Evolutionary conservation across 2,113 vertebrate genomes (phyloP).

Genomic region (Mesocricetus auratus): DNA sequence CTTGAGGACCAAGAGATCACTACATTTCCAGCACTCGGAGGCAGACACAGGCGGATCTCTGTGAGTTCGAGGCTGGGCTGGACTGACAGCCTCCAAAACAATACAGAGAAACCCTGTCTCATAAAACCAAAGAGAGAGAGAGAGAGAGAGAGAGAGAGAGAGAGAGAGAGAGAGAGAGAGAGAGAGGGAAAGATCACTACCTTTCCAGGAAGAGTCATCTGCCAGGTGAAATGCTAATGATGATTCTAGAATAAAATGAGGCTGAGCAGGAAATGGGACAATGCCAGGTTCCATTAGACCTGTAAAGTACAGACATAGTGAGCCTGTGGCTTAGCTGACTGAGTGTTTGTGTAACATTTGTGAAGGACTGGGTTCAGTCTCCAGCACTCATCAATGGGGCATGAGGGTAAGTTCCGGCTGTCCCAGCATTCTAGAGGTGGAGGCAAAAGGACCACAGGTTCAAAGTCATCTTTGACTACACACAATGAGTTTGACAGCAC

Average conservation of each 20-base stretch:
- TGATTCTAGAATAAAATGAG: neutral
- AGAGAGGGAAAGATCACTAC: neutral
- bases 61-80: too few relatives aligned
- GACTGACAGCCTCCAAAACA: too few relatives aligned
- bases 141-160: too few relatives aligned
- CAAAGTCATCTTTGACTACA: too few relatives aligned
- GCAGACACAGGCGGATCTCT: too few relatives aligned
- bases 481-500: neutral
- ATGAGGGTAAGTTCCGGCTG: too few relatives aligned
- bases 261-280: neutral
- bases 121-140: too few relatives aligned
- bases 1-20: neutral
- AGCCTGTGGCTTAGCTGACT: neutral
- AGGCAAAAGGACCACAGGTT: neutral
- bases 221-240: neutral
- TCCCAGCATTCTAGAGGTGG: neutral
- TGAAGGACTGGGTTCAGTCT: neutral
- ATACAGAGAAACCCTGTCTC: too few relatives aligned
- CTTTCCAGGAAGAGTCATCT: neutral
- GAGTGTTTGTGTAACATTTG: neutral
- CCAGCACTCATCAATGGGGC: neutral
- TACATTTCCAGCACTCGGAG: neutral
- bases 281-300: neutral
- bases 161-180: too few relatives aligned
- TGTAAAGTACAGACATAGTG: neutral